Base-by-base conservation (phyloP, 2,113 vertebrate species). In the Patagioenas fasciata region DNA sequence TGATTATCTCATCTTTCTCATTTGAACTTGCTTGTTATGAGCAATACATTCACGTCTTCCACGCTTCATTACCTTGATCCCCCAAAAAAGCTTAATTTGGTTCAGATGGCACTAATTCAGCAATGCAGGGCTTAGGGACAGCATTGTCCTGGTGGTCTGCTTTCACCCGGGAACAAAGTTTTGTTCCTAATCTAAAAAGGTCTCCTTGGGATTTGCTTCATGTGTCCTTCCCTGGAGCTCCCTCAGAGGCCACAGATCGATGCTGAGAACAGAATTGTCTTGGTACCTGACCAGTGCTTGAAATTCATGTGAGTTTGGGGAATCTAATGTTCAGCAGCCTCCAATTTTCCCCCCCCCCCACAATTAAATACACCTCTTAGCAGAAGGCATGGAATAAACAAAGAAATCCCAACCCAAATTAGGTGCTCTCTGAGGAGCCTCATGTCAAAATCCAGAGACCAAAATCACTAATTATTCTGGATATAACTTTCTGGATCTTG, bases 1-100 rank as follows among this genome's bases (percentile, higher is more conserved):
- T 85, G 73, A 88, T 95, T 95, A 82, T 89, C 94, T 96, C 95
- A 96, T 85, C 81, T 79, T 73, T 88, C 66, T 82, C 81, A 94
- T 96, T 96, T 89, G 84, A 87, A 70, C 87, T 95, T 40, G 5
- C 80, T 91, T 70, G 70, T 81, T 94, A 82, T 18, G 81, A 83
- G 87, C 87, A 66, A 42, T 85, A 20, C 36, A 20, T 58, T 85
- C 82, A 65, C 57, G n/a, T 85, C 91, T 74, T 93, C 66, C 13
- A 10, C 1, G 8, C 57, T 80, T 87, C 40, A 61, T 77, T 79
- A 79, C 73, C 88, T 92, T 89, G 50, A 89, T 79, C 70, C 70
- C 18, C 20, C 8, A 9, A 84, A 92, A 95, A 70, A 34, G 26
- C 50, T 79, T 91, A 18, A 66, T 91, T 91, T 85, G 36, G 13